phyloP scores from a whole-genome alignment of 2,113 vertebrate genomes.

The Neolamprologus devosi region DNA sequence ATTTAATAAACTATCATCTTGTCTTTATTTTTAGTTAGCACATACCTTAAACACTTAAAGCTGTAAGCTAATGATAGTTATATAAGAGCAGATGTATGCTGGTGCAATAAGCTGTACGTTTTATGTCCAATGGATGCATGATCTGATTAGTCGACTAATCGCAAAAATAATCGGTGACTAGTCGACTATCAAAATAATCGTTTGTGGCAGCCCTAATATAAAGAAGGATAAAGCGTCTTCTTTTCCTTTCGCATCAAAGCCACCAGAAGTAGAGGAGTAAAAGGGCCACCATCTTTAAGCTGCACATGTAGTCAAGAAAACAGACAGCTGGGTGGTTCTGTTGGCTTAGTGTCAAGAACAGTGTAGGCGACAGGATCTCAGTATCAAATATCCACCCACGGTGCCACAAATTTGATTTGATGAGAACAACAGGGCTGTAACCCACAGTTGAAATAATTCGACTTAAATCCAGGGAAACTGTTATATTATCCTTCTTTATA shows the following conservation, averaged over 20 bases:
- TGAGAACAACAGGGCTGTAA: not conserved
- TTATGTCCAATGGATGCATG: rapidly evolving
- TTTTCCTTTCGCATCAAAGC: not conserved
- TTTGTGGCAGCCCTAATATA: not conserved
- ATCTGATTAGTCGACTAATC: rapidly evolving
- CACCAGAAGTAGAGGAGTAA: rapidly evolving
- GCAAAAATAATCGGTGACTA: no score
- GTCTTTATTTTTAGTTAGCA: no score
- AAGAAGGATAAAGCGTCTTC: not conserved
- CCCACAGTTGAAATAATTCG: rapidly evolving
- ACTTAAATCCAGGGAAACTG: not conserved
- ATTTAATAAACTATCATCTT: no score
- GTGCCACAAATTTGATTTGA: not conserved
- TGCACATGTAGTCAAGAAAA: not conserved
- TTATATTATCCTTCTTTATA: not conserved
- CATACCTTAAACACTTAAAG: rapidly evolving
- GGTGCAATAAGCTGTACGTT: rapidly evolving
- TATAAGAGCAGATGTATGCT: no score
- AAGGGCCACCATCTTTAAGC: not conserved
- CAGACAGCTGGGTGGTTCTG: not conserved
- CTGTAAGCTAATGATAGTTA: no score
- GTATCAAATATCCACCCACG: not conserved
- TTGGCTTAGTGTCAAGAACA: not conserved
- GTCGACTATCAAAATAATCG: no score
- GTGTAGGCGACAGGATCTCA: rapidly evolving